Base-by-base conservation (phyloP, 2,113 vertebrate species). In the Nansenia antarctica region DNA sequence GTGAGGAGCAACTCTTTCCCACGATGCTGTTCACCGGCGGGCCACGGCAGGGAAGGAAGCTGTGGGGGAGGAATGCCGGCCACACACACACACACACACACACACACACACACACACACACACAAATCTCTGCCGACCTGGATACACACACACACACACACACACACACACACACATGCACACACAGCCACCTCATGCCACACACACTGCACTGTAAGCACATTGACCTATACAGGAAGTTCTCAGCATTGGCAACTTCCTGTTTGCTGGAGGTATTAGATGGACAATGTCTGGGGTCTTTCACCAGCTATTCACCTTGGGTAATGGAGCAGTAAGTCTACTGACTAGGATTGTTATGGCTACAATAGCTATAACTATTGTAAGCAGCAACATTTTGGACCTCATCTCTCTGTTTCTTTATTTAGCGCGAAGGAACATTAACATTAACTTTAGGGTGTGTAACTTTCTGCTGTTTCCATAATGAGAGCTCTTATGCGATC, bases 201-300 rank as follows among this genome's bases (percentile, higher is more conserved):
- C 77, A 78, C 70, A 62, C 67, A 76, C 75, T 74, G 52, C 71
- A 77, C 62, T 77, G 76, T 54, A 69, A 61, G 68, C 83, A 72
- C 77, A 90, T 85, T 79, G 87, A 80, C 73, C 79, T 57, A 80
- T 81, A 83, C 89, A 90, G 90, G 92, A 93, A 87, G 85, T 89
- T 91, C 90, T 92, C 87, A 85, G 84, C 84, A 80, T 77, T 84
- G 86, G 82, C 83, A 67, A 65, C 82, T 90, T 92, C 92, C 92
- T 92, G 91, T 92, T 92, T 90, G 84, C 76, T 73, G 55, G 81
- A 74, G 27, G 61, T 67, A 73, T 82, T 74, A 69, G 32, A 72
- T 34, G 70, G 77, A 83, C 86, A 87, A 79, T 90, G 84, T 79
- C 57, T 47, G 49, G 39, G 58, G 12, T 57, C 47, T 83, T 85